Evolutionary conservation across 2,888 invertebrate genomes (phyloP).

Genomic region (Tanytarsus gracilentus): DNA sequence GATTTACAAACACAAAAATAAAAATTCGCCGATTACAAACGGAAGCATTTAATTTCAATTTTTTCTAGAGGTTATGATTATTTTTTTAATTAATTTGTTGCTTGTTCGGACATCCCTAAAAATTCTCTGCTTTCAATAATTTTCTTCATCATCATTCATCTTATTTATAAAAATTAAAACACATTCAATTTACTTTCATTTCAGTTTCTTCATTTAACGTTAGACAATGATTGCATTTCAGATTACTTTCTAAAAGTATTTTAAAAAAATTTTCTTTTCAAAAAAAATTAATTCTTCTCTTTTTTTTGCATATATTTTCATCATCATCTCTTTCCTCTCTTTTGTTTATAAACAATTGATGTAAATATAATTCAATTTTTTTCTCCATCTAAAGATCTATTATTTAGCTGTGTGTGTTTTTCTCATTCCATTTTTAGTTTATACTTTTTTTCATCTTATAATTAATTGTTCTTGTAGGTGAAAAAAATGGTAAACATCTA

Average conservation of each 20-base stretch:
- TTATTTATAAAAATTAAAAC: constrained; percentile 13
- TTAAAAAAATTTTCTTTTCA: constrained; percentile 1
- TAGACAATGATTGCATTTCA: constrained; percentile 21
- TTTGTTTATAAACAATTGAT: constrained; percentile 13
- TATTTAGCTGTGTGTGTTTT: background rate
- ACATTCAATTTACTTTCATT: constrained; percentile 6
- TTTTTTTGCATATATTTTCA: background rate
- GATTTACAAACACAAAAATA: background rate
- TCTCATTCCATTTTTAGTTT: background rate
- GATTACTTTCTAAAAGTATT: constrained; percentile 13
- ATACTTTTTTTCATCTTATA: background rate
- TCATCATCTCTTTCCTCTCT: background rate
- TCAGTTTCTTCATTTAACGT: background rate
- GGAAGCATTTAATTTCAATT: constrained; percentile 9
- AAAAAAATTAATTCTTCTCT: background rate
- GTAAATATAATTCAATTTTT: constrained; percentile 14
- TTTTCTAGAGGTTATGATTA: too few species aligned
- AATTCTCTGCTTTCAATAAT: background rate
- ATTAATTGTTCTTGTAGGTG: constrained; percentile 19
- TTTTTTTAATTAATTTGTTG: too few species aligned
- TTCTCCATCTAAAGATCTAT: constrained; percentile 18
- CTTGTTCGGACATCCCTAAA: background rate
- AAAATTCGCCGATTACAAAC: constrained; percentile 9
- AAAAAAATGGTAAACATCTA: constrained; percentile 1
- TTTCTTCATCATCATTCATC: background rate